These are phyloP conservation scores for Etheostoma nigrum DNA, from an alignment of 2,797 vertebrate species.

Conservation along the genomic window DNA sequence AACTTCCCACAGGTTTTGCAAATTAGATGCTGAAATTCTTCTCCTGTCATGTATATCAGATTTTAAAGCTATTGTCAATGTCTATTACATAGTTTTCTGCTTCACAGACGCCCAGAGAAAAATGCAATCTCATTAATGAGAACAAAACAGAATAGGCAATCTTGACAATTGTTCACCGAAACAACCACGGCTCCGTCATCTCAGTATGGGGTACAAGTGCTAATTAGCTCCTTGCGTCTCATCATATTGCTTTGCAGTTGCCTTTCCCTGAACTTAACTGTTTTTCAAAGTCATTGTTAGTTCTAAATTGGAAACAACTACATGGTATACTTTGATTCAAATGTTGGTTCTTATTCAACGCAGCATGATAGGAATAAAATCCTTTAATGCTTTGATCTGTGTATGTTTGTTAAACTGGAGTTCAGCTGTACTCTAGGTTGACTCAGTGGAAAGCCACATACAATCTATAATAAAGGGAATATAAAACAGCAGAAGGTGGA, in stretches of 20 bases:
- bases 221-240: constrained; percentile 74
- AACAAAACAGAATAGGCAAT: constrained; percentile 64
- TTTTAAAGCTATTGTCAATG: constrained; percentile 29
- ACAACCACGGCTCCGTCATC: constrained; percentile 51
- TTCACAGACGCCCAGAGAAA: constrained; percentile 55
- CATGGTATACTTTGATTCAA: constrained; percentile 53
- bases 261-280: constrained; percentile 57
- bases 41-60: constrained; percentile 51
- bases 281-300: constrained; percentile 71
- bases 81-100: constrained; percentile 58
- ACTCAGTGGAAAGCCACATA: constrained; percentile 42
- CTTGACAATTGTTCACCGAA: constrained; percentile 72
- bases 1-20: constrained; percentile 58
- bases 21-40: constrained; percentile 46
- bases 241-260: constrained; percentile 55
- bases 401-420: constrained; percentile 40
- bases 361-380: constrained; percentile 47
- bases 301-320: constrained; percentile 52
- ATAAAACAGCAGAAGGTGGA: constrained; percentile 4
- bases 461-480: constrained; percentile 32
- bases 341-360: constrained; percentile 58
- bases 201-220: constrained; percentile 59
- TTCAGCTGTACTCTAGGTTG: constrained; percentile 26
- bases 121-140: constrained; percentile 68
- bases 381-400: constrained; percentile 58